Evolutionary conservation across 2,797 vertebrate genomes (phyloP), one percentile per base, ranked within the genome.

Genomic region (Spondyliosoma cantharus): DNA sequence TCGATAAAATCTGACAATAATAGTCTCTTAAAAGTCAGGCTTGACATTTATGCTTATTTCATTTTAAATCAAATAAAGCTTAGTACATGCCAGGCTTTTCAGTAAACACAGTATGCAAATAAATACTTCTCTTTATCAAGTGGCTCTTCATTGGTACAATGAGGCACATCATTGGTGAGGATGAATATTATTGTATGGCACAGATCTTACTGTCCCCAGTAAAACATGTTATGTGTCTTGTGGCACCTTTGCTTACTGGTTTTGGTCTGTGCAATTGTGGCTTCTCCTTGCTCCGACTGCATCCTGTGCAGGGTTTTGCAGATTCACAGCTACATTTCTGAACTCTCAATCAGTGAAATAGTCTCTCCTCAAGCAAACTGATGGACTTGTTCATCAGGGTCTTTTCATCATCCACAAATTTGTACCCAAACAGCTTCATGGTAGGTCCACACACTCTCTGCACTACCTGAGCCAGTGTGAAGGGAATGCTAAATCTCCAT

Each of bases 371-470:
- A 22, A 98, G 94, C 92, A 99, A 93, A 93, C 96, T 98, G 88
- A 98, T 67, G 1, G 97, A 97, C 76, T 95, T 96, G 86, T 99
- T 97, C 5, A 90, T 95, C 71, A 99, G 94, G 0, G 91, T 92
- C 5, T 88, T 90, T 1, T 96, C 93, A 19, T 96, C 95, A 22
- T 84, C 69, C n/a, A 95, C 97, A 87, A 97, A 90, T 67, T 91
- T 97, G 91, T 99, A 99, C 74, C 98, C 98, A 0, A 99, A 99
- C 78, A 99, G 93, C 37, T 59, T 94, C 97, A 99, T 97, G 81
- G 97, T 95, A 0, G 97, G 96, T 6, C 93, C 96, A 0, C 98
- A 99, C 81, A 96, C 95, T 0, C 93, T 94, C 93, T 99, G 97
- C 76, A 99, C 98, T 72, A 97, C 96, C 91, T 97, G 96, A 0